Percentiles rank a stretch among this genome's conserved stretches.
phyloP scores from a whole-genome alignment of 2,113 vertebrate genomes.

The Cavia porcellus region DNA sequence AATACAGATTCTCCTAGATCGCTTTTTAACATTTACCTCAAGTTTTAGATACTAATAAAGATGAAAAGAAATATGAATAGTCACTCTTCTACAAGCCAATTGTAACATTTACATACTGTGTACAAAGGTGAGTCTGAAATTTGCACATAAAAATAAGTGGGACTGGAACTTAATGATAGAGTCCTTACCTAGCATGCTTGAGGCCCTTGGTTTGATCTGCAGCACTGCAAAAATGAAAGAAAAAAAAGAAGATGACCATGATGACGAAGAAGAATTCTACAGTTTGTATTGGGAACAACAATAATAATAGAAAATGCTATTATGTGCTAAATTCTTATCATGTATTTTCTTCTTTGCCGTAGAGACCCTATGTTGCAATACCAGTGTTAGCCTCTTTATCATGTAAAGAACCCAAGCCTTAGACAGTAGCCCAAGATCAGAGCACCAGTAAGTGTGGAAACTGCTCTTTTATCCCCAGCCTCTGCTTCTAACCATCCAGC shows the following conservation, averaged over 20 bases:
- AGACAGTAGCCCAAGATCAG: neutral
- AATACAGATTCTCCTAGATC: neutral
- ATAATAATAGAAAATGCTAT: neutral
- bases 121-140: constrained; percentile 30
- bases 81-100: neutral
- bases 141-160: neutral
- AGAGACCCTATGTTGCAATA: neutral
- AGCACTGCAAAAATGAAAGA: neutral
- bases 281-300: constrained; percentile 17
- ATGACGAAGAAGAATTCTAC: neutral
- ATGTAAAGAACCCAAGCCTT: neutral
- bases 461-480: neutral
- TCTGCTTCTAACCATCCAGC: neutral
- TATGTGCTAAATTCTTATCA: neutral
- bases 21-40: neutral
- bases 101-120: neutral
- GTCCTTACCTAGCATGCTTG: neutral
- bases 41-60: neutral
- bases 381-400: neutral
- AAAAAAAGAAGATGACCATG: neutral
- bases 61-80: neutral
- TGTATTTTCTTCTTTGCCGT: neutral
- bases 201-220: neutral
- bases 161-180: neutral
- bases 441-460: neutral